Base-by-base conservation (phyloP, 2,797 vertebrate genomes). In the Smutsia gigantea region DNA sequence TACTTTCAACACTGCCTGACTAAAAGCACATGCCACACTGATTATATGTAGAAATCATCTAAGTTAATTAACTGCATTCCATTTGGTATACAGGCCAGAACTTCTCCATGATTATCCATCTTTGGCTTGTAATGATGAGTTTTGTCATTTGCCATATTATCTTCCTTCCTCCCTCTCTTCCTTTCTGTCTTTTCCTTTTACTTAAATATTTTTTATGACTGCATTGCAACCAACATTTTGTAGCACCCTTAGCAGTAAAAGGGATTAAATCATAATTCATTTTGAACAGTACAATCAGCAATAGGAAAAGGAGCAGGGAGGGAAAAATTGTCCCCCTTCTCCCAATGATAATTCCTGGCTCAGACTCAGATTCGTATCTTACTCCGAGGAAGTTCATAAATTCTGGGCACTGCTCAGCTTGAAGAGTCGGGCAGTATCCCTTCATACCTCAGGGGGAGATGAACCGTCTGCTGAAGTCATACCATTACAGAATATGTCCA, bases 331-430 rank as follows among this genome's bases (percentile, higher is more conserved):
- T 34, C 71, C 55, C 53, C 68, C 29, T 66, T 85, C 91, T 98
- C 84, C 94, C 77, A 23, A 59, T 89, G 90, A 59, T 82, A 46
- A 59, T 51, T 39, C 91, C 95, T 97, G 92, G 69, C 94, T 95
- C 93, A 78, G 87, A 92, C 63, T 86, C 75, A 91, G 51, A 37
- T 72, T 97, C 79, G 61, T 8, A n/a, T 42, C 77, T 51, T 29
- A 46, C 74, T 64, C 93, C 53, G 82, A 89, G 97, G 93, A 96
- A 97, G 95, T 84, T 94, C 96, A 51, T 96, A 96, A 95, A 92
- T 97, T 91, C 92, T 93, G 75, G 93, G 94, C 87, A 82, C 66
- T 92, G 92, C 96, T 90, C 82, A 81, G 87, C 85, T 78, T 77
- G 51, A 94, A 68, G 87, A 51, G 0, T 88, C 57, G 83, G 64